These are phyloP conservation scores for Propithecus deckenii DNA, from an alignment of 2,797 vertebrate genomes.

Conservation along the genomic window DNA sequence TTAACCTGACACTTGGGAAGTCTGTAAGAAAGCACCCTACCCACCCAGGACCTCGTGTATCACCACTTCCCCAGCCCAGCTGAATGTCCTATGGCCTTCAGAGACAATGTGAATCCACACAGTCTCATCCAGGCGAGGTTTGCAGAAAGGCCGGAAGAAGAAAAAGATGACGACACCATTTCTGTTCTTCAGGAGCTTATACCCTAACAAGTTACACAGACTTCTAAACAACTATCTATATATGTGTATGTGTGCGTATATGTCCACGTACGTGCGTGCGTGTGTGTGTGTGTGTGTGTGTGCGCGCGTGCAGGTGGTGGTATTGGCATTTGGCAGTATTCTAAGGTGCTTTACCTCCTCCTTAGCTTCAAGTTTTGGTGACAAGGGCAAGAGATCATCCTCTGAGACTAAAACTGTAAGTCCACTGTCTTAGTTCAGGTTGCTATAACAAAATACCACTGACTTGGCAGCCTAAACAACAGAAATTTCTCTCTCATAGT, in stretches of 20 bases:
- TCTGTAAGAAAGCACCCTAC: not conserved
- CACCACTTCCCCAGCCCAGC: not conserved
- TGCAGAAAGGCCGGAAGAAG: not conserved
- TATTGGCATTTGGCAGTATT: too few species aligned
- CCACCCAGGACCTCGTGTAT: rapidly evolving
- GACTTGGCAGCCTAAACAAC: not conserved
- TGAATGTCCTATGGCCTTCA: not conserved
- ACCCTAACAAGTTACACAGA: not conserved
- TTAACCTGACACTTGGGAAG: not conserved
- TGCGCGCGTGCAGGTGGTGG: too few species aligned
- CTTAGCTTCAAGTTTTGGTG: not conserved
- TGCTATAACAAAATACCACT: not conserved
- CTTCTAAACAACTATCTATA: not conserved
- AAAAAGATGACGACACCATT: not conserved
- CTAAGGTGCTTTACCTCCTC: too few species aligned
- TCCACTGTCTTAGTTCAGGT: not conserved
- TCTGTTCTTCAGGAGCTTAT: not conserved
- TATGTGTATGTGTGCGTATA: not conserved
- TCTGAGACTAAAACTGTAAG: not conserved
- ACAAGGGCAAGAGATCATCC: not conserved
- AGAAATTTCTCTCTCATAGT: not conserved
- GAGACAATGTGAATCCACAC: too few species aligned
- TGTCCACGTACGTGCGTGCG: too few species aligned
- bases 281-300: not conserved
- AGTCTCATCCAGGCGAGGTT: not conserved